Evolutionary conservation across 1,140 invertebrate species (phyloP).

Genomic region (Stratiolaelaps scimitus): DNA sequence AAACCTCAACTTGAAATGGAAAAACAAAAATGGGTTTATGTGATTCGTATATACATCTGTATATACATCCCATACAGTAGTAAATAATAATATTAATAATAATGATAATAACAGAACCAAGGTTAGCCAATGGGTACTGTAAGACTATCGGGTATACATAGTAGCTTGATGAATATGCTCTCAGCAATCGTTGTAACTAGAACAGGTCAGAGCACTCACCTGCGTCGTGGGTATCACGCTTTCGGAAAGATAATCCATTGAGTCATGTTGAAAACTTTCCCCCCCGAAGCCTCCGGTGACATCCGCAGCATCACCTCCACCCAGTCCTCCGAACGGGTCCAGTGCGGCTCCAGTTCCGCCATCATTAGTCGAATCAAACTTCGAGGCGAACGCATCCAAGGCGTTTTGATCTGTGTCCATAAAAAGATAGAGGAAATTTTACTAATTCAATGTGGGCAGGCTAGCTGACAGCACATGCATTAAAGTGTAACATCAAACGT

Average conservation of each 20-base stretch:
- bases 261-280: conserved; percentile 24
- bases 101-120: too few relatives aligned
- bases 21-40: too few relatives aligned
- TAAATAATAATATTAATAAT: too few relatives aligned
- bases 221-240: conserved; percentile 31
- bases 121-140: too few relatives aligned
- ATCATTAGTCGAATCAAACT: conserved; percentile 35
- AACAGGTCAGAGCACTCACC: conserved; percentile 37
- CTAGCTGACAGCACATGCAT: not conserved
- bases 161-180: too few relatives aligned
- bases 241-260: conserved; percentile 29
- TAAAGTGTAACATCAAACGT: not conserved
- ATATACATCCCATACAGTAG: too few relatives aligned
- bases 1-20: too few relatives aligned
- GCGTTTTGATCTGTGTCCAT: conserved; percentile 26
- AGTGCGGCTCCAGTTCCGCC: conserved; percentile 31
- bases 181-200: conserved; percentile 25
- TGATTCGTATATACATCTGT: too few relatives aligned
- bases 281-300: conserved; percentile 50
- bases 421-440: too few relatives aligned
- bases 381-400: conserved; percentile 40
- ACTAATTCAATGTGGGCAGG: too few relatives aligned
- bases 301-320: conserved; percentile 58
- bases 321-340: conserved; percentile 38
- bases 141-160: too few relatives aligned